Evolutionary conservation across 2,113 vertebrate genomes (phyloP), one percentile per base, ranked within the genome.

Genomic region (Xiphorhynchus elegans): DNA sequence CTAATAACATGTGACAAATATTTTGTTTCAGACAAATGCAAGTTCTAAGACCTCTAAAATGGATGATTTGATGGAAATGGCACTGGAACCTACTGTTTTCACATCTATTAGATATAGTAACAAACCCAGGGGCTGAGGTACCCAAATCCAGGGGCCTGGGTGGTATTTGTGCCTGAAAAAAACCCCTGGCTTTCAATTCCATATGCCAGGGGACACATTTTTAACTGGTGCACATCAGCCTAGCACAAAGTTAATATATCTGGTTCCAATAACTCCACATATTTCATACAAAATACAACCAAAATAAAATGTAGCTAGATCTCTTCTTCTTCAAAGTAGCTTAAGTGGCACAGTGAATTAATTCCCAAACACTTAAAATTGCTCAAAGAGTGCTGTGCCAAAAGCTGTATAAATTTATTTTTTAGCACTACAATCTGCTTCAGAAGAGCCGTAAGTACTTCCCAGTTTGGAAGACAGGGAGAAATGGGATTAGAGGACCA

Each of bases 221-320:
- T 77, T 31, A 80, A 73, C 39, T 47, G 46, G 17, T 40, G 31
- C 74, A 63, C 64, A 87, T 62, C 46, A 86, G 63, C 14, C 63
- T 53, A 67, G 47, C 44, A 80, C 31, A 52, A 88, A 90, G 24
- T 66, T 59, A 80, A 70, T 44, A 9, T 87, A 77, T 76, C 39
- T 92, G 75, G 33, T 91, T 94, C 64, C 47, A 96, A 64, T 55
- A 93, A 76, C 46, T 23, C 39, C 42, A 89, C 49, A 75, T 5
- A 59, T 70, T 91, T 85, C 49, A 63, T n/a, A 78, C 44, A 78
- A 95, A 88, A 91, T 63, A 78, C 66, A 94, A 88, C 24, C 29
- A 88, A 90, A 94, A 83, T 47, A 84, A 88, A 89, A 49, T 1
- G 1, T n/a, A 85, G 66, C 55, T 89, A 91, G 60, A 83, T 46